A percentile compares a stretch with the other conserved stretches of the same genome.
phyloP scores from a whole-genome alignment of 2,113 vertebrate species.

The Elephas maximus region DNA sequence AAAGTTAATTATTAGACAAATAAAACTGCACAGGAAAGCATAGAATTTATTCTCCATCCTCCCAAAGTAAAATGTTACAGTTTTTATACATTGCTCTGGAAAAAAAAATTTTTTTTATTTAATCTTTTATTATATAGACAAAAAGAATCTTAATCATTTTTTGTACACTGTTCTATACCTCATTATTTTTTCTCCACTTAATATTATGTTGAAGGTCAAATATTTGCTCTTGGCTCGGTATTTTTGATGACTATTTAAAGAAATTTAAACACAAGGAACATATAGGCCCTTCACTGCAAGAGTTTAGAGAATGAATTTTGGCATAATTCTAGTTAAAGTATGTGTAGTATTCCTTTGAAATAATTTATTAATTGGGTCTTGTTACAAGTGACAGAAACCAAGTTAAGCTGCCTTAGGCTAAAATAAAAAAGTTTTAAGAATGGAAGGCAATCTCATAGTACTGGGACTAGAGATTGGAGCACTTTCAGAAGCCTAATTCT shows the following conservation, averaged over 20 bases:
- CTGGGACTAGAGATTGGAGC: neutral
- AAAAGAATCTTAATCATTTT: neutral
- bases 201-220: neutral
- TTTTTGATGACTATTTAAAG: constrained; percentile 24
- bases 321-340: constrained; percentile 30
- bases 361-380: neutral
- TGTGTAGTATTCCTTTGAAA: neutral
- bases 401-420: neutral
- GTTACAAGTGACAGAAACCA: neutral
- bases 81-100: neutral
- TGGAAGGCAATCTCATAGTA: constrained; percentile 11
- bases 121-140: constrained; percentile 23
- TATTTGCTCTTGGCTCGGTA: constrained; percentile 7
- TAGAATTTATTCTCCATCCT: constrained; percentile 26
- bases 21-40: neutral
- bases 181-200: neutral
- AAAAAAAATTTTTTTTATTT: constrained; percentile 44
- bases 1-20: neutral
- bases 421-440: neutral
- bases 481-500: neutral
- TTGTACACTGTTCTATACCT: neutral
- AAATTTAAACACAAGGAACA: constrained; percentile 2
- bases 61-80: neutral
- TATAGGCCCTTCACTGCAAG: neutral
- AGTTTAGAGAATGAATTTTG: neutral